phyloP scores from a whole-genome alignment of 1,140 invertebrate species.

The Conus betulinus region DNA sequence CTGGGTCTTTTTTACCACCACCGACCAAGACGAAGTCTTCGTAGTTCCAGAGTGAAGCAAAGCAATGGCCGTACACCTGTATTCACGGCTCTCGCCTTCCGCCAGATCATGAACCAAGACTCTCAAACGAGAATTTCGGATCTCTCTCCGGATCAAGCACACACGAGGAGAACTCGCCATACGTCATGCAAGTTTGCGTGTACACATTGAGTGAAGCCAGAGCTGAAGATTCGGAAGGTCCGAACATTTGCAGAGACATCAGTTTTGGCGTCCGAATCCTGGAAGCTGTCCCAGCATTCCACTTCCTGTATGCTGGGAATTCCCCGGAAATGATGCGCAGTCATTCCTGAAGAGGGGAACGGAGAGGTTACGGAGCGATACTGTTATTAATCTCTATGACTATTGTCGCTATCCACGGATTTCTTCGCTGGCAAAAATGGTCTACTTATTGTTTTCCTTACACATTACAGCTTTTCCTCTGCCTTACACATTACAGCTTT shows the following conservation, averaged over 20 bases:
- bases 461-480: too few relatives aligned
- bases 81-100: conserved; percentile 2
- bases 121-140: neutral
- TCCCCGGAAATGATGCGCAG: conserved; percentile 15
- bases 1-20: neutral
- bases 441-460: too few relatives aligned
- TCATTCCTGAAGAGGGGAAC: conserved; percentile 18
- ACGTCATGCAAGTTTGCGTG: conserved; percentile 18
- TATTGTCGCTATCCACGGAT: too few relatives aligned
- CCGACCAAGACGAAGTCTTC: too few relatives aligned
- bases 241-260: neutral
- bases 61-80: conserved; percentile 13
- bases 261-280: neutral
- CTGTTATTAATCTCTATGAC: too few relatives aligned
- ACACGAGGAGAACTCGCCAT: conserved; percentile 10
- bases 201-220: conserved; percentile 19
- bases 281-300: conserved; percentile 18
- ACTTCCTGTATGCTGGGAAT: conserved; percentile 23
- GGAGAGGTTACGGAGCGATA: too few relatives aligned
- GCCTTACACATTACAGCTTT: too few relatives aligned
- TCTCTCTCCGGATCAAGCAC: neutral
- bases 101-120: conserved; percentile 6
- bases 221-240: neutral
- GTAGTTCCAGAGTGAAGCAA: too few relatives aligned
- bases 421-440: too few relatives aligned